Evolutionary conservation across 37 sponge, comb jelly and placozoan genomes (phyloP).

Genomic region (Crambe crambe): DNA sequence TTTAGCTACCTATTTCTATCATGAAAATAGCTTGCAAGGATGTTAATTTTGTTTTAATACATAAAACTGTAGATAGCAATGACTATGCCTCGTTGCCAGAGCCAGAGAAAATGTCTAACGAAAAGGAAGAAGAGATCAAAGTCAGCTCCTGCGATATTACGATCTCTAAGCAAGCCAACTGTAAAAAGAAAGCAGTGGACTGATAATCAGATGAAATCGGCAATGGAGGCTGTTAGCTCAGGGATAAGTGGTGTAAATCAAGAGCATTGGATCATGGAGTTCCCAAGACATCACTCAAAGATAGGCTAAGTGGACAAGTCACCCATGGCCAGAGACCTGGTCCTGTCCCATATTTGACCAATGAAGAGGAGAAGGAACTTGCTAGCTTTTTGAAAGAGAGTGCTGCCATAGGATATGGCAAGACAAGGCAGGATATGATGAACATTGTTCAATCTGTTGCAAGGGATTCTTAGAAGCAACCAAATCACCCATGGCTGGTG

Average conservation of each 20-base stretch:
- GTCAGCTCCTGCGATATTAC: neutral
- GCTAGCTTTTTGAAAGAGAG: neutral
- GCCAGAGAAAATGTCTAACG: neutral
- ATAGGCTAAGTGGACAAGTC: conserved; percentile 6
- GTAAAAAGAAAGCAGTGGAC: conserved; percentile 7
- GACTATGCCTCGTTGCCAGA: neutral
- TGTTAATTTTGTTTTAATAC: too few relatives aligned
- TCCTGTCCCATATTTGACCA: neutral
- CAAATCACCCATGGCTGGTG: conserved; percentile 15
- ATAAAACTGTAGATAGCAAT: too few relatives aligned
- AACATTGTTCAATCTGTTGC: neutral
- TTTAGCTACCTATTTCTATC: too few relatives aligned
- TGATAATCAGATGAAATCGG: neutral
- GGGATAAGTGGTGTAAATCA: neutral
- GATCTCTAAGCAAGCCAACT: neutral
- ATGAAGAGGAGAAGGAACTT: conserved; percentile 2
- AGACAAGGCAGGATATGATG: conserved; percentile 5
- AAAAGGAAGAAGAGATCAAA: neutral
- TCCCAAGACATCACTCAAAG: conserved; percentile 2
- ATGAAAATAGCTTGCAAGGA: too few relatives aligned
- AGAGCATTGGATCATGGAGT: conserved; percentile 9
- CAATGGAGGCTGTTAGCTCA: neutral
- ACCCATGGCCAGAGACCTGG: conserved; percentile 3
- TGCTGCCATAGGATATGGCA: conserved; percentile 5
- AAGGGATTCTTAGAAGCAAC: neutral